Evolutionary conservation across 2,113 vertebrate species (phyloP).

Genomic region (Syngnathus typhle): DNA sequence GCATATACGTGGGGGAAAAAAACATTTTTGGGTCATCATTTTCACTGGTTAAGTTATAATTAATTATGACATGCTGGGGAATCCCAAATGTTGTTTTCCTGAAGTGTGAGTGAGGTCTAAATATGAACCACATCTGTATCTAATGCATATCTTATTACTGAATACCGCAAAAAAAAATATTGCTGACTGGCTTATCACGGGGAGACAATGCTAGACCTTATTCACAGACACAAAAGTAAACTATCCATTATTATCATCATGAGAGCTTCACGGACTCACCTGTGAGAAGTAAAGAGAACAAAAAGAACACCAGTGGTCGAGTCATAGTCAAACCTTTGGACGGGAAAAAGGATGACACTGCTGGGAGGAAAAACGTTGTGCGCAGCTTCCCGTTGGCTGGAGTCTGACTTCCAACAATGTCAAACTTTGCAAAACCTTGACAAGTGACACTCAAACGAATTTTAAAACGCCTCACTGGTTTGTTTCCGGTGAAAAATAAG

Average conservation of each 20-base stretch:
- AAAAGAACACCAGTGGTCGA: constrained; percentile 15
- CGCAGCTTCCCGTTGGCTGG: neutral
- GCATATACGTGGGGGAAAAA: too few species aligned
- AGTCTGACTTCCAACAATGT: neutral
- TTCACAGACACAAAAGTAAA: constrained; percentile 22
- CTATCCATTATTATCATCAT: neutral
- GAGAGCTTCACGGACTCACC: constrained; percentile 32
- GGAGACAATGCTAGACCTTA: constrained; percentile 20
- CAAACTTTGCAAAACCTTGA: neutral
- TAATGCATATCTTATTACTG: neutral
- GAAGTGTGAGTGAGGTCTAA: neutral
- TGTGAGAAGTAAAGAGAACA: constrained; percentile 38
- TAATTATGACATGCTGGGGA: neutral
- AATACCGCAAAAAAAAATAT: neutral
- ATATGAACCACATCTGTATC: neutral
- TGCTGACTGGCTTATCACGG: neutral
- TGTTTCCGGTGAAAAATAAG: neutral
- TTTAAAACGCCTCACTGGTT: neutral
- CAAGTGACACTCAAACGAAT: neutral
- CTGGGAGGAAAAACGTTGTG: neutral
- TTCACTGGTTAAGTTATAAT: neutral
- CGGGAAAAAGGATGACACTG: constrained; percentile 3
- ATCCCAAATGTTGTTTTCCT: neutral
- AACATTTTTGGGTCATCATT: too few species aligned
- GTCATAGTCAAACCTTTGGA: constrained; percentile 34